phyloP scores from a whole-genome alignment of 2,113 vertebrate species.

The Donacobius atricapilla region DNA sequence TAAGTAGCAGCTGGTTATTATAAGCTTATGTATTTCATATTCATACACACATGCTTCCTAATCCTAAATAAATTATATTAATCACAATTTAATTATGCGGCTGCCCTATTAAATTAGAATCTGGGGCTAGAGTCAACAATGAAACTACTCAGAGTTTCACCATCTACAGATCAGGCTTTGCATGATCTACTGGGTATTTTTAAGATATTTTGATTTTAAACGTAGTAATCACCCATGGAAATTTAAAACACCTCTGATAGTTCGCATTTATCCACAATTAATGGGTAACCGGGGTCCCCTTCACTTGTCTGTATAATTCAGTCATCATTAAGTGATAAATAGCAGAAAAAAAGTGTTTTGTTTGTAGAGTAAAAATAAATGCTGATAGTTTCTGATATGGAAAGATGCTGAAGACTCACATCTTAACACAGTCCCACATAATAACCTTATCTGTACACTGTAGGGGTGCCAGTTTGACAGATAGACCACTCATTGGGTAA shows the following conservation, averaged over 20 bases:
- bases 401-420: background rate
- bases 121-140: background rate
- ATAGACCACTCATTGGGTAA: no score
- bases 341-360: background rate
- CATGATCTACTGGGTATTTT: background rate
- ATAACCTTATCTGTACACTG: background rate
- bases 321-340: background rate
- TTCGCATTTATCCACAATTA: background rate
- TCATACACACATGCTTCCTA: background rate
- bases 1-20: constrained; percentile 1
- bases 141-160: background rate
- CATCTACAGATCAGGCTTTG: background rate
- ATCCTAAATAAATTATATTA: constrained; percentile 40
- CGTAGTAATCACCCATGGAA: background rate
- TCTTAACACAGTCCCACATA: background rate
- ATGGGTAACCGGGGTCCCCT: background rate
- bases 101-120: constrained; percentile 21
- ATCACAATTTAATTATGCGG: background rate
- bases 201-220: background rate
- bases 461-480: background rate
- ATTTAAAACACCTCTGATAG: constrained; percentile 2
- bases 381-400: background rate
- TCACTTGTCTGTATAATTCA: background rate
- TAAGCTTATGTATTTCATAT: background rate
- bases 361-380: background rate